Percentiles rank a stretch among this genome's conserved stretches.
Conservation (phyloP, 2,888 invertebrate genomes). For the Endomychus coccineus region DNA sequence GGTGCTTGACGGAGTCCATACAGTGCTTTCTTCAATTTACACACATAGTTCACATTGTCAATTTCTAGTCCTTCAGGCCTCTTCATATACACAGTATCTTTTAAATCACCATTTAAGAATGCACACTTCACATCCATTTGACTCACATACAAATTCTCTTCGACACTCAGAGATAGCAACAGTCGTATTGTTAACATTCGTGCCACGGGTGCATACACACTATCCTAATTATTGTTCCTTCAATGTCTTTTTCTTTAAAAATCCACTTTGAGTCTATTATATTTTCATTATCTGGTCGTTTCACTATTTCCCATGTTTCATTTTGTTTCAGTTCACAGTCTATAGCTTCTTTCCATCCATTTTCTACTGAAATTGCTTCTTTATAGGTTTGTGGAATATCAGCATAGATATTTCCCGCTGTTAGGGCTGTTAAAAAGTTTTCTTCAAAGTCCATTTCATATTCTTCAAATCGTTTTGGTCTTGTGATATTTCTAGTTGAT, state of each 20-base stretch:
- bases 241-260: slow-evolving; percentile 15
- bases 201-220: slow-evolving; percentile 28
- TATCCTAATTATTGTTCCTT: slow-evolving; percentile 11
- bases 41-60: slow-evolving; percentile 12
- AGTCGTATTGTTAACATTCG: slow-evolving; percentile 23
- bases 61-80: slow-evolving; percentile 12
- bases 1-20: slow-evolving; percentile 28
- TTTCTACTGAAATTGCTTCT: slow-evolving; percentile 13
- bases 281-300: slow-evolving; percentile 10
- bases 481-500: slow-evolving; percentile 4
- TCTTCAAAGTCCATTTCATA: slow-evolving; percentile 14
- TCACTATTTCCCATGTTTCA: slow-evolving; percentile 17
- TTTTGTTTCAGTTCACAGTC: slow-evolving; percentile 12
- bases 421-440: slow-evolving; percentile 13
- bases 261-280: slow-evolving; percentile 21
- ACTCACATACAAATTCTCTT: slow-evolving; percentile 15
- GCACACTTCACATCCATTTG: slow-evolving; percentile 30
- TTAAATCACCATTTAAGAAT: slow-evolving; percentile 26
- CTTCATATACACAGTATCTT: slow-evolving; percentile 24
- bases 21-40: slow-evolving; percentile 21
- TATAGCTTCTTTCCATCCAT: slow-evolving; percentile 15
- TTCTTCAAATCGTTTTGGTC: slow-evolving; percentile 12
- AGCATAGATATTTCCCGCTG: slow-evolving; percentile 4
- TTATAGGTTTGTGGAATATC: slow-evolving; percentile 11
- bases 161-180: slow-evolving; percentile 18